Percentiles rank a stretch among this genome's conserved stretches.
These are phyloP conservation scores for Bombus soroeensis DNA, from an alignment of 1,140 invertebrate species.

Conservation along the genomic window DNA sequence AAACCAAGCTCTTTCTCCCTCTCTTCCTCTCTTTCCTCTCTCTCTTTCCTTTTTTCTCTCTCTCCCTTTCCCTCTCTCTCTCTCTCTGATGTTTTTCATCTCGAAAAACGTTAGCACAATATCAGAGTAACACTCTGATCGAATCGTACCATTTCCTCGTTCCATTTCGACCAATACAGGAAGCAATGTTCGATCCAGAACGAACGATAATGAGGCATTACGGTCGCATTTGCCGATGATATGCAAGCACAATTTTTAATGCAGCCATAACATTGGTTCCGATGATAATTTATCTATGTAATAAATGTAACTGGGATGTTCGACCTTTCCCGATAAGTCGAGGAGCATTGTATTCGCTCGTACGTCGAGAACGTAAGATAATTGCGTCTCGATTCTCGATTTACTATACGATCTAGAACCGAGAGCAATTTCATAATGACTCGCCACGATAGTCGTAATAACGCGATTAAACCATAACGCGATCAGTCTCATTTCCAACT, in stretches of 20 bases:
- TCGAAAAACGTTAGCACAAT: too few relatives aligned
- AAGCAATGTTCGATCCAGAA: background rate
- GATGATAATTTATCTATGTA: conserved; percentile 77
- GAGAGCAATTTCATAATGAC: conserved; percentile 69
- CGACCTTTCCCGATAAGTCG: conserved; percentile 80
- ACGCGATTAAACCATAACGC: conserved; percentile 44
- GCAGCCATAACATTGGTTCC: conserved; percentile 77
- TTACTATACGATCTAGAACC: conserved; percentile 68
- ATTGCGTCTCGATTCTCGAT: conserved; percentile 62
- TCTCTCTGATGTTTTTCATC: background rate
- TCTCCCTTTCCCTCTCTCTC: background rate
- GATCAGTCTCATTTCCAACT: background rate
- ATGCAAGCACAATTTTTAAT: conserved; percentile 74
- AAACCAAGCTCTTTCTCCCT: background rate
- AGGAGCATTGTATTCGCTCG: conserved; percentile 63
- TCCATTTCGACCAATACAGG: background rate
- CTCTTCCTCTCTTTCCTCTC: background rate
- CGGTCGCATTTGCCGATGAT: conserved; percentile 65
- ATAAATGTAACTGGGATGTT: conserved; percentile 79
- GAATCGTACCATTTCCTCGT: background rate
- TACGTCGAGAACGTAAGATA: conserved; percentile 59
- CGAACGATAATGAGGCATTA: conserved; percentile 65
- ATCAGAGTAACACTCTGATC: too few relatives aligned
- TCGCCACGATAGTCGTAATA: conserved; percentile 52
- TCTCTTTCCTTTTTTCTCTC: background rate